phyloP scores from a whole-genome alignment of 2,797 vertebrate species.

The Anguilla anguilla region DNA sequence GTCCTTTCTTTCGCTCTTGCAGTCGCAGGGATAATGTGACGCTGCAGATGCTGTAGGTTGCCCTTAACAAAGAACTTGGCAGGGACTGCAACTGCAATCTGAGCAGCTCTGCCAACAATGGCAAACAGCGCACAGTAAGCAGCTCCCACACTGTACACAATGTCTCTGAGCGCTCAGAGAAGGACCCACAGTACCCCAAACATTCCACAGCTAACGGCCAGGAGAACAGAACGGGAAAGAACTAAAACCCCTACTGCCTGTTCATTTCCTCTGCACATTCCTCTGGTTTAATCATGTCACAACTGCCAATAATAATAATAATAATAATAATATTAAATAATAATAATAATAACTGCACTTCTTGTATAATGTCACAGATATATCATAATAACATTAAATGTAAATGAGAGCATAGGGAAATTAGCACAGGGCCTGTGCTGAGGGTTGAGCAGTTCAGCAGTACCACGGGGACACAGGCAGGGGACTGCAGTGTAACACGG shows the following conservation, averaged over 20 bases:
- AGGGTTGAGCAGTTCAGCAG: background rate
- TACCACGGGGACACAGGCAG: background rate
- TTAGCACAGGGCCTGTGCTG: background rate
- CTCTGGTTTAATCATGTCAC: conserved; percentile 17
- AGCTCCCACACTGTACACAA: background rate
- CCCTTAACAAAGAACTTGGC: background rate
- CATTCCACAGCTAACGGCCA: background rate
- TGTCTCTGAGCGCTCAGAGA: background rate
- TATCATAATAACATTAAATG: no score
- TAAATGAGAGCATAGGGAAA: background rate
- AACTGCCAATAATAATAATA: background rate
- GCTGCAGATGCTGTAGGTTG: background rate
- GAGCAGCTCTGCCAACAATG: background rate
- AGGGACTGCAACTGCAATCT: background rate
- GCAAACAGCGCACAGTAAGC: background rate
- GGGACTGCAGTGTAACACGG: background rate
- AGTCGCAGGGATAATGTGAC: background rate
- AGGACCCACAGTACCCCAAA: background rate
- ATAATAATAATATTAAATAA: no score
- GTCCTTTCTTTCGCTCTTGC: background rate
- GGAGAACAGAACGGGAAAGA: background rate
- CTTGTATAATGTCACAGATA: no score
- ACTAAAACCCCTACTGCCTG: conserved; percentile 9
- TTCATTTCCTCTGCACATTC: conserved; percentile 51
- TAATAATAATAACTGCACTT: no score